Percentiles rank a stretch among this genome's conserved stretches.
phyloP scores from a whole-genome alignment of 92 coral and sea anemone genomes.

The Porites lobata region DNA sequence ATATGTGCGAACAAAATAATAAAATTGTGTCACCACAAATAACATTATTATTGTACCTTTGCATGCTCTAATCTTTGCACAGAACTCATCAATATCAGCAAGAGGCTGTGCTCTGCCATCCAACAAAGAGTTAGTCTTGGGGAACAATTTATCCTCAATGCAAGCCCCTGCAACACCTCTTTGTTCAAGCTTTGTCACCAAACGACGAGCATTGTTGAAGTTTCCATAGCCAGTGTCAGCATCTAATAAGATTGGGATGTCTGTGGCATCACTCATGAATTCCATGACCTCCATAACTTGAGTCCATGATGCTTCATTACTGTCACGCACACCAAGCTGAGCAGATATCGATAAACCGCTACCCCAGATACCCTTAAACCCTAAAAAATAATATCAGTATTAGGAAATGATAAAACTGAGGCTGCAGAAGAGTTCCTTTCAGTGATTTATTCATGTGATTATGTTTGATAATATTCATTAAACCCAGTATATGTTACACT shows the following conservation, averaged over 20 bases:
- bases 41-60: conserved; percentile 70
- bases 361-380: conserved; percentile 99
- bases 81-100: conserved; percentile 96
- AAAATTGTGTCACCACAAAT: not conserved
- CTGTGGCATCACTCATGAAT: conserved; percentile 98
- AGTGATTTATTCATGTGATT: not conserved
- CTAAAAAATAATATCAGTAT: conserved; percentile 44
- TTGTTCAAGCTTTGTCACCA: conserved; percentile 92
- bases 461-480: too few species aligned
- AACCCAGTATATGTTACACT: too few species aligned
- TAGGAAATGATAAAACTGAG: too few species aligned
- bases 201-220: conserved; percentile 97
- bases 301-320: conserved; percentile 99
- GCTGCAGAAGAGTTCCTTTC: not conserved
- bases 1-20: too few species aligned
- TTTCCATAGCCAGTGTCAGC: conserved; percentile 99
- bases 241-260: conserved; percentile 94
- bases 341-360: conserved; percentile 99
- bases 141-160: conserved; percentile 96
- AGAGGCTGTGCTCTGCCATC: conserved; percentile 99
- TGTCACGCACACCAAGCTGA: conserved; percentile 97
- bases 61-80: conserved; percentile 96
- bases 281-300: conserved; percentile 97
- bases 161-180: conserved; percentile 98
- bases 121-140: conserved; percentile 95